phyloP scores from a whole-genome alignment of 2,113 vertebrate genomes.

The Lamprotornis superbus region DNA sequence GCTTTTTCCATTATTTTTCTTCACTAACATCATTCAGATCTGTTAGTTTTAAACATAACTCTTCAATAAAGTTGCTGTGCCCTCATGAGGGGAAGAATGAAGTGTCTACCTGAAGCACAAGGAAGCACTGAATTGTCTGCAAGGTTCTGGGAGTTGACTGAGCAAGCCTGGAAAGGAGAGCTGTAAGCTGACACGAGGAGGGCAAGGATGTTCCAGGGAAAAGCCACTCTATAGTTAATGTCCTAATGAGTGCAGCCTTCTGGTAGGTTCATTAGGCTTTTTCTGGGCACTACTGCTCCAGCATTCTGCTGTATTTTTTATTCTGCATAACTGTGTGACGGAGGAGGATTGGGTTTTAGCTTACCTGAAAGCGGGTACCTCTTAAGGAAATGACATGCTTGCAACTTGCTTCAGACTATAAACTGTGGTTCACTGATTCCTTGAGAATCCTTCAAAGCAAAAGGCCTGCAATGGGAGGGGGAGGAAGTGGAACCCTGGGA shows the following conservation, averaged over 20 bases:
- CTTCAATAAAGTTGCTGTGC: not conserved
- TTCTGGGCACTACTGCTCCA: not conserved
- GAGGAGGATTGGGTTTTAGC: not conserved
- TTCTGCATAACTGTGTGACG: not conserved
- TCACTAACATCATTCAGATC: not conserved
- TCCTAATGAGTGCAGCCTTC: not conserved
- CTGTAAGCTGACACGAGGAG: not conserved
- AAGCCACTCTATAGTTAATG: not conserved
- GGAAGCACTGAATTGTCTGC: not conserved
- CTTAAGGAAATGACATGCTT: not conserved
- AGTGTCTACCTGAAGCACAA: not conserved
- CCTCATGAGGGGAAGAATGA: not conserved
- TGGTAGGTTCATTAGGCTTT: not conserved
- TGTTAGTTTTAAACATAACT: not conserved
- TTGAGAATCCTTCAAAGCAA: not conserved
- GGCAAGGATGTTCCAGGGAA: not conserved
- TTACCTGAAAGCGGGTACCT: not conserved
- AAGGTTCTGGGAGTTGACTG: not conserved
- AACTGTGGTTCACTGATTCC: not conserved
- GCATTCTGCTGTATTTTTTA: not conserved
- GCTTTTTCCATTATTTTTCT: not conserved
- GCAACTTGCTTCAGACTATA: not conserved
- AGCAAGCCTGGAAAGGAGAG: not conserved
- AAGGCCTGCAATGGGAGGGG: fast-evolving
- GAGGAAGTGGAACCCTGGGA: not conserved